phyloP scores from a whole-genome alignment of 2,888 invertebrate genomes.

The Amiota minor region DNA sequence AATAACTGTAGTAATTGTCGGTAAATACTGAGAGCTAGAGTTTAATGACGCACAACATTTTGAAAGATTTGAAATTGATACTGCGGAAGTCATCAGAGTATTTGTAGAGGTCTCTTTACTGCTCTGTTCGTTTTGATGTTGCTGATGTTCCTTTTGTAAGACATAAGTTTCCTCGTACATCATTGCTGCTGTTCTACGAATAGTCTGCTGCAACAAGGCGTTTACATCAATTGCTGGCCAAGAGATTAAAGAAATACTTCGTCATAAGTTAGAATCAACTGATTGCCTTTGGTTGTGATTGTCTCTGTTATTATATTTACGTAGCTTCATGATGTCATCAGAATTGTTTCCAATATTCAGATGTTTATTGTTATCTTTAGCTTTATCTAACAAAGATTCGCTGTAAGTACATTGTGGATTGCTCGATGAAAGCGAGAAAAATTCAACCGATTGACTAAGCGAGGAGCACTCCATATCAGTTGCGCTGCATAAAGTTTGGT shows the following conservation, averaged over 20 bases:
- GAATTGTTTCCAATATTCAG: too few relatives aligned
- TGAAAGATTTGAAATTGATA: slow-evolving; percentile 67
- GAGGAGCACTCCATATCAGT: slow-evolving; percentile 67
- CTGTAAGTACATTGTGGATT: slow-evolving; percentile 42
- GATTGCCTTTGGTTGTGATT: slow-evolving; percentile 67
- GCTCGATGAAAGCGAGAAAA: slow-evolving; percentile 68
- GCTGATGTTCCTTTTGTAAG: slow-evolving; percentile 33
- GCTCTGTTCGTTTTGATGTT: slow-evolving; percentile 41
- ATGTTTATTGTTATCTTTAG: slow-evolving; percentile 1
- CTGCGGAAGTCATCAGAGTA: slow-evolving; percentile 67
- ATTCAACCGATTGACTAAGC: slow-evolving; percentile 70
- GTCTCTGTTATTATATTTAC: slow-evolving; percentile 67
- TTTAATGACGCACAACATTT: slow-evolving; percentile 43
- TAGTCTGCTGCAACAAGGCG: slow-evolving; percentile 72
- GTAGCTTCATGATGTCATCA: slow-evolving; percentile 49
- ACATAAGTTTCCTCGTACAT: slow-evolving; percentile 47
- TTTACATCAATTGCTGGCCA: slow-evolving; percentile 74
- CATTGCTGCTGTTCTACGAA: slow-evolving; percentile 65
- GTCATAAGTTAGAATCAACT: slow-evolving; percentile 72
- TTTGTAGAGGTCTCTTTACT: slow-evolving; percentile 71
- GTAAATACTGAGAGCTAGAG: slow-evolving; percentile 51
- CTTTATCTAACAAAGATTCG: slow-evolving; percentile 26
- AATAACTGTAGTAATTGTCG: slow-evolving; percentile 61
- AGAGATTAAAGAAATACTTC: slow-evolving; percentile 74
- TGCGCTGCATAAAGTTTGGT: slow-evolving; percentile 58